Conservation (phyloP, 2,797 vertebrate genomes). For the Macropodus opercularis region DNA sequence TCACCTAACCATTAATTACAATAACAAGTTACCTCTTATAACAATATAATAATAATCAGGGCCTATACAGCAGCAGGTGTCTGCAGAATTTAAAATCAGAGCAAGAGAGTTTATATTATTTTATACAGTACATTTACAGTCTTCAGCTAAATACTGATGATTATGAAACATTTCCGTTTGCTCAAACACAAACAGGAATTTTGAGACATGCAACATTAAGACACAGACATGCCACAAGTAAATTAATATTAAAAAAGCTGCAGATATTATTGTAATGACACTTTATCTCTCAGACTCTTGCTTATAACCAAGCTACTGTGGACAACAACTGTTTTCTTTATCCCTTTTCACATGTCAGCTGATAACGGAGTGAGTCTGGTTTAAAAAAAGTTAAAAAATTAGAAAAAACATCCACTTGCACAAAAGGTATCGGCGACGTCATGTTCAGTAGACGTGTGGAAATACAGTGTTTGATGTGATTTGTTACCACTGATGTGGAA, state of each 20-base stretch:
- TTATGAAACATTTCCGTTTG: slow-evolving; percentile 25
- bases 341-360: background rate
- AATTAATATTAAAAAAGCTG: slow-evolving; percentile 21
- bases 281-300: background rate
- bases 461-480: too few relatives aligned
- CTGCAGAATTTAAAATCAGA: slow-evolving; percentile 14
- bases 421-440: too few relatives aligned
- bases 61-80: slow-evolving; percentile 8
- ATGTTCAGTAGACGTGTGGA: too few relatives aligned
- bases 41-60: slow-evolving; percentile 21
- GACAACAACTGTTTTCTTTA: background rate
- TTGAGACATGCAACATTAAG: slow-evolving; percentile 54
- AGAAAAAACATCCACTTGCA: background rate
- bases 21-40: slow-evolving; percentile 28
- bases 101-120: slow-evolving; percentile 3
- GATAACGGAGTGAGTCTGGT: too few relatives aligned
- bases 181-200: slow-evolving; percentile 44
- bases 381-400: background rate
- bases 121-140: slow-evolving; percentile 33
- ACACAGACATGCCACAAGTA: background rate
- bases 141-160: slow-evolving; percentile 16
- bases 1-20: slow-evolving; percentile 27
- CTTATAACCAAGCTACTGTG: background rate
- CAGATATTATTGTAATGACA: slow-evolving; percentile 4
- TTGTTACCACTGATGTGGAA: background rate